Evolutionary conservation across 1,140 invertebrate species (phyloP).

Genomic region (Metaphire vulgaris): DNA sequence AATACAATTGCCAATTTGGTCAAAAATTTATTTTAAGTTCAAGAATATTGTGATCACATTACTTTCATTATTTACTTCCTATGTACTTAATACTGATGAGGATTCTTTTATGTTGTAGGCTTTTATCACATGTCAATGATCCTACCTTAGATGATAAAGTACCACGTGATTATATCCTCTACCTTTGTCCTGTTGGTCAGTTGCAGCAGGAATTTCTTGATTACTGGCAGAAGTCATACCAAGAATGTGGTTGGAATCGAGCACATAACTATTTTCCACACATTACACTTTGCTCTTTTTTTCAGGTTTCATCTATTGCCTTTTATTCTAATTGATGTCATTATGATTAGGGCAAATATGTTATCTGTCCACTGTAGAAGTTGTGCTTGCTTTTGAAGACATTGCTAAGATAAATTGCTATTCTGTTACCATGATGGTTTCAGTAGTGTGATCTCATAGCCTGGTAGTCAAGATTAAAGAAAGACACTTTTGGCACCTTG

Average conservation of each 20-base stretch:
- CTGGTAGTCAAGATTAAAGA: no score
- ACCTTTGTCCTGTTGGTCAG: conserved; percentile 71
- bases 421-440: no score
- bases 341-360: background rate
- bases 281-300: conserved; percentile 79
- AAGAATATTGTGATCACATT: no score
- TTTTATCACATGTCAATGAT: conserved; percentile 79
- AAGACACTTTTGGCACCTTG: no score
- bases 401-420: no score
- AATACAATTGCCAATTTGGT: no score
- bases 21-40: no score
- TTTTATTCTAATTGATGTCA: background rate
- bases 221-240: conserved; percentile 73
- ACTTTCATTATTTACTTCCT: no score
- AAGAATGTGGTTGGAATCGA: conserved; percentile 72
- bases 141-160: conserved; percentile 65
- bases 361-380: no score
- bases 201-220: conserved; percentile 64
- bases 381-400: no score
- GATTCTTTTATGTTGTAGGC: conserved; percentile 43
- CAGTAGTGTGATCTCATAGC: no score
- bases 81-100: no score
- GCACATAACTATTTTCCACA: conserved; percentile 81
- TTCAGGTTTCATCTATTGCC: conserved; percentile 62
- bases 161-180: conserved; percentile 75